These are phyloP conservation scores for Semotilus atromaculatus DNA, from an alignment of 2,797 vertebrate species.

Conservation along the genomic window DNA sequence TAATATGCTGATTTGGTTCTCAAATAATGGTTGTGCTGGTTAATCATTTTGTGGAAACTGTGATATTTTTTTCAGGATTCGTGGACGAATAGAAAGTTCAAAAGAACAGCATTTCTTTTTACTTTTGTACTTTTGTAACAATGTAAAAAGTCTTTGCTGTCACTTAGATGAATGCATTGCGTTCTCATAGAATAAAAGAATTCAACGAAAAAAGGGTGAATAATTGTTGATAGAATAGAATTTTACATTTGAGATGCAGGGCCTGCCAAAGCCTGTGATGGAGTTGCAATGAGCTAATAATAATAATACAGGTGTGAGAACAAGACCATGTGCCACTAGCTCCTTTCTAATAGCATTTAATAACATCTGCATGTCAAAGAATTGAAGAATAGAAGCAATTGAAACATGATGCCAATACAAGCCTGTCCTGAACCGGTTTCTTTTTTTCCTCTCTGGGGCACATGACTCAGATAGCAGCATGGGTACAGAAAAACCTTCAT, in stretches of 20 bases:
- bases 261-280: neutral
- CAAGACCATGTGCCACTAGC: neutral
- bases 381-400: neutral
- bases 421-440: constrained; percentile 2
- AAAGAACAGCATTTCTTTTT: neutral
- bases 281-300: neutral
- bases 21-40: neutral
- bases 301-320: neutral
- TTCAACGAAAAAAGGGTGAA: neutral
- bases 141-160: neutral
- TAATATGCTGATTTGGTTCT: neutral
- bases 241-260: neutral
- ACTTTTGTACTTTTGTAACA: neutral
- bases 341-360: neutral
- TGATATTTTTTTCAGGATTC: neutral
- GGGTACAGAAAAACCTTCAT: constrained; percentile 34
- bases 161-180: neutral
- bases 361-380: neutral
- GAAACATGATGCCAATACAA: neutral
- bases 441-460: constrained; percentile 31
- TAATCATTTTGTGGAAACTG: neutral
- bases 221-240: neutral
- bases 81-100: neutral
- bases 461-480: constrained; percentile 35
- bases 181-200: neutral